Evolutionary conservation across 2,113 vertebrate species (phyloP).

Genomic region (Oplegnathus fasciatus): DNA sequence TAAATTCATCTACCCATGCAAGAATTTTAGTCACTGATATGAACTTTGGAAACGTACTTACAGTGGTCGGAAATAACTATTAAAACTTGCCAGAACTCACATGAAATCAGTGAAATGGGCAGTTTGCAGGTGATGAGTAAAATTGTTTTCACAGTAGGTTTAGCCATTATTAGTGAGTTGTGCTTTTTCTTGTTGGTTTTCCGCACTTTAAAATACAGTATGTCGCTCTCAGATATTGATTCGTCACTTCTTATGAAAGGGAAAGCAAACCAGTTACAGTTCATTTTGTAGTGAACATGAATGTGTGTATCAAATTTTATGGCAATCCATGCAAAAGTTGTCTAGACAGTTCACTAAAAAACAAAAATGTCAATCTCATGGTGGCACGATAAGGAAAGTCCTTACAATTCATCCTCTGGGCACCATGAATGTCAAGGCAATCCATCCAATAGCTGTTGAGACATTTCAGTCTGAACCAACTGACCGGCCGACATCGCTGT

Average conservation of each 20-base stretch:
- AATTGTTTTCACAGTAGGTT: not conserved
- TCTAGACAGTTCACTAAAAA: no score
- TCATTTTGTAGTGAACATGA: not conserved
- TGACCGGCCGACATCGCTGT: not conserved
- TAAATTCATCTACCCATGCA: not conserved
- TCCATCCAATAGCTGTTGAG: no score
- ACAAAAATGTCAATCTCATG: not conserved
- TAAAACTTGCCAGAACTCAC: no score
- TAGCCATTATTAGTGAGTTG: not conserved
- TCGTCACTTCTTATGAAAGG: no score
- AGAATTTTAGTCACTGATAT: not conserved
- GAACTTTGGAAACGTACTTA: not conserved
- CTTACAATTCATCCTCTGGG: not conserved
- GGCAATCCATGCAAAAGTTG: no score
- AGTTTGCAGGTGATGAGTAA: not conserved
- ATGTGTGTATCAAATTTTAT: not conserved
- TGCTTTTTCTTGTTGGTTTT: not conserved
- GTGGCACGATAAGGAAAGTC: not conserved
- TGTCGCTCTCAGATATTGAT: no score
- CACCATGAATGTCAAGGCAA: not conserved
- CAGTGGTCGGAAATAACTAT: not conserved
- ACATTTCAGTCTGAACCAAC: not conserved
- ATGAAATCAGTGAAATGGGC: no score
- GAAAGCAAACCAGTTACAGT: not conserved
- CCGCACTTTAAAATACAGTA: not conserved